Percentiles rank a stretch among this genome's conserved stretches.
Conservation (phyloP, 2,888 invertebrate species). For the Phrixothrix hirtus region DNA sequence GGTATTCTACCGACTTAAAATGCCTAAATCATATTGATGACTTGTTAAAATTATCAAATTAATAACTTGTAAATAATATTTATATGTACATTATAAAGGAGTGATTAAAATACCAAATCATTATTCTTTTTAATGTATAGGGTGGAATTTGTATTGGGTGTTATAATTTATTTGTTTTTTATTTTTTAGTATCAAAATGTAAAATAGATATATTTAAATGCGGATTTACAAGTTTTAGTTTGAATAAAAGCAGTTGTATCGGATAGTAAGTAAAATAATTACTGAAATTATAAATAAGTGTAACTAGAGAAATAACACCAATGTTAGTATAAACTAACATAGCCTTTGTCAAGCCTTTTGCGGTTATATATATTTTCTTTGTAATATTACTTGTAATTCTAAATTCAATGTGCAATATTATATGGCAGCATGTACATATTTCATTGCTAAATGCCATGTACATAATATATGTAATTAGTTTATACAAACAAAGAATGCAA, state of each 20-base stretch:
- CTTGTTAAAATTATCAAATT: background rate
- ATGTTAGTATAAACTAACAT: constrained; percentile 42
- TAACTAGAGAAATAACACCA: constrained; percentile 25
- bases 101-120: background rate
- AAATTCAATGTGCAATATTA: constrained; percentile 29
- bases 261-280: background rate
- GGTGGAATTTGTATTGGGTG: constrained; percentile 1
- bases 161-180: constrained; percentile 3
- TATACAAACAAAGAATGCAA: constrained; percentile 21
- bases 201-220: too few species aligned
- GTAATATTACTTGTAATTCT: constrained; percentile 24
- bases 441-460: constrained; percentile 26
- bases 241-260: background rate
- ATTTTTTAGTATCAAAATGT: background rate
- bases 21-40: background rate
- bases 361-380: constrained; percentile 19
- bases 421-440: constrained; percentile 28
- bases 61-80: background rate
- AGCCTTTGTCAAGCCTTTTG: constrained; percentile 38
- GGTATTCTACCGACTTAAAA: constrained; percentile 23
- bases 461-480: constrained; percentile 19
- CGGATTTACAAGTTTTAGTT: background rate
- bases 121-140: background rate
- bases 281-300: constrained; percentile 3
- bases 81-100: background rate